Evolutionary conservation across 2,797 vertebrate species (phyloP), one percentile per base, ranked within the genome.

Genomic region (Ibycter americanus): DNA sequence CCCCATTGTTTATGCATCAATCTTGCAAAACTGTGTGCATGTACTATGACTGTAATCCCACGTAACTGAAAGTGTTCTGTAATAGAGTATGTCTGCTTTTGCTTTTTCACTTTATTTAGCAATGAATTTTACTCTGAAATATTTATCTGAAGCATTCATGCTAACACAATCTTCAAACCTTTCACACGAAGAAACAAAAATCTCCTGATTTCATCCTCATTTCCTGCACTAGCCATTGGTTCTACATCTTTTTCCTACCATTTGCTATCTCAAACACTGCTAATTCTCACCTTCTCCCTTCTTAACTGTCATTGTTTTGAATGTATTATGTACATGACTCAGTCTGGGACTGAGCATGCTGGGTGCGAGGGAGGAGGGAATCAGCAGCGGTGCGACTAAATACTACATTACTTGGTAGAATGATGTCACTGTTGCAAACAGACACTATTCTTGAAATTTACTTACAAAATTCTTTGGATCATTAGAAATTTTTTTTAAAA

Each of bases 381-480:
- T 46, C 31, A 55, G 38, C 22, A 86, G 25, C 3, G 1, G 70
- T 87, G 34, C 8, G 38, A 76, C n/a, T 84, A 58, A 93, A 80
- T 25, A 83, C 27, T 58, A 87, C 76, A 83, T 88, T 54, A 85
- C 38, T 58, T 92, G 54, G 54, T 70, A 42, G 38, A 93, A 85
- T 38, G 34, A 72, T 4, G 14, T 15, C 11, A 8, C n/a, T 73
- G 27, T 14, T 85, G 56, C 47, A 95, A 94, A 83, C 16, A 63
- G 67, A 78, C 63, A 32, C 56, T 63, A 36, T 29, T 82, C 54
- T 67, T 67, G 55, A 86, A 89, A 85, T 63, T 27, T 72, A 86
- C 32, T 73, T 81, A 32, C 32, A 72, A 82, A 84, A 44, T 89
- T 90, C 26, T 70, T 71, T 47, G 52, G 16, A 84, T 40, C 21